Evolutionary conservation across 2,113 vertebrate species (phyloP), one percentile per base, ranked within the genome.

Genomic region (Leptobrachium leishanense): DNA sequence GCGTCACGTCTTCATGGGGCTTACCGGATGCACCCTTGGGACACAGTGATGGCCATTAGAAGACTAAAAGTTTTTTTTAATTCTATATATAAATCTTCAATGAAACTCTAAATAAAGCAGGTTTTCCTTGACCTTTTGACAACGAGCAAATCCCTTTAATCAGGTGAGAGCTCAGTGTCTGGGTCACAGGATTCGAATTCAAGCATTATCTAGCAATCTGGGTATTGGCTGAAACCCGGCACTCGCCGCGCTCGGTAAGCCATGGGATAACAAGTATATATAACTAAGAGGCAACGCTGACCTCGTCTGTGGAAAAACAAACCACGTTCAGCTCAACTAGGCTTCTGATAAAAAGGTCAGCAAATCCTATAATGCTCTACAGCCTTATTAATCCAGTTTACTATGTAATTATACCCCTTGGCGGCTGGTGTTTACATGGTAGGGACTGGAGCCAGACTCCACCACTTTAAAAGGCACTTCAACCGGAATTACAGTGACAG

Each of bases 61-160:
- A 44, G 68, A 69, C 50, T 69, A 46, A 69, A 20, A 43, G 68
- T n/a, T 69, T 44, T 69, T 44, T 69, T 20, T 50, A 69, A n/a
- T 69, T n/a, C n/a, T 69, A 43, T 69, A 11, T 13, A 46, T 13
- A 69, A 46, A 46, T n/a, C 11, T 46, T 46, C 6, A 44, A 20
- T 69, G n/a, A 3, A 44, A 20, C 7, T n/a, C 13, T 46, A 3
- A 69, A 20, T 15, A 4, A 39, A 7, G 15, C n/a, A 2, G 6
- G 62, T 31, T 69, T 5, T 46, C 43, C 43, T 2, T 69, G n/a
- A 50, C 43, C 68, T 69, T 69, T 69, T 3, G 43, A 20, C 6
- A 15, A 46, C 6, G 9, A 15, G 41, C 66, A 59, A 59, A 59
- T 59, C 55, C 55, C 13, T 59, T 59, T 13, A 59, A 15, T 59